Conservation (phyloP, 2,888 invertebrate genomes). For the Xylota sylvarum region DNA sequence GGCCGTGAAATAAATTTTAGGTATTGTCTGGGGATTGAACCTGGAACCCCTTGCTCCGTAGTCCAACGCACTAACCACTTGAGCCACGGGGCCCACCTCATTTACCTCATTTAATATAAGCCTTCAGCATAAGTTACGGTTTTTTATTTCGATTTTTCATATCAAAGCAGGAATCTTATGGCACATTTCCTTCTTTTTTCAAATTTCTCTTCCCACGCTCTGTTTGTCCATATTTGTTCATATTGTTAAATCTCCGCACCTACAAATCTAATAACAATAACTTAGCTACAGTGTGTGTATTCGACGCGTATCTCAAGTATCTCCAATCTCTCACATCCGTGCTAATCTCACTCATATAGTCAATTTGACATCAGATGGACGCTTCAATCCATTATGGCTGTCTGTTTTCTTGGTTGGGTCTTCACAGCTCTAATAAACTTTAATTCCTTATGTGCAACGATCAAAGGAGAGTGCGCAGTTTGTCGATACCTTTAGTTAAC, state of each 20-base stretch:
- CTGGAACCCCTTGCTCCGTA: no score
- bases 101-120: no score
- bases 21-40: no score
- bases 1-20: no score
- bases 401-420: slow-evolving; percentile 39
- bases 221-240: slow-evolving; percentile 27
- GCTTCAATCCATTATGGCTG: slow-evolving; percentile 59
- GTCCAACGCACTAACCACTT: no score
- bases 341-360: slow-evolving; percentile 17
- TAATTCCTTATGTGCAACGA: slow-evolving; percentile 31
- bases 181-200: background rate
- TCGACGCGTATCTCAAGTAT: slow-evolving; percentile 1
- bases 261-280: slow-evolving; percentile 41
- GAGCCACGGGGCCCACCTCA: no score
- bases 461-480: slow-evolving; percentile 26
- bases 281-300: slow-evolving; percentile 24
- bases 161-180: no score
- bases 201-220: slow-evolving; percentile 58
- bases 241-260: slow-evolving; percentile 51
- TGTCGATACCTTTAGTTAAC: slow-evolving; percentile 2
- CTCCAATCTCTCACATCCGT: slow-evolving; percentile 1
- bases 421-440: slow-evolving; percentile 24
- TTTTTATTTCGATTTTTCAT: no score
- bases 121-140: no score
- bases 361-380: slow-evolving; percentile 60